These are phyloP conservation scores for Loxodonta africana DNA, from an alignment of 2,113 vertebrate species.

Conservation along the genomic window DNA sequence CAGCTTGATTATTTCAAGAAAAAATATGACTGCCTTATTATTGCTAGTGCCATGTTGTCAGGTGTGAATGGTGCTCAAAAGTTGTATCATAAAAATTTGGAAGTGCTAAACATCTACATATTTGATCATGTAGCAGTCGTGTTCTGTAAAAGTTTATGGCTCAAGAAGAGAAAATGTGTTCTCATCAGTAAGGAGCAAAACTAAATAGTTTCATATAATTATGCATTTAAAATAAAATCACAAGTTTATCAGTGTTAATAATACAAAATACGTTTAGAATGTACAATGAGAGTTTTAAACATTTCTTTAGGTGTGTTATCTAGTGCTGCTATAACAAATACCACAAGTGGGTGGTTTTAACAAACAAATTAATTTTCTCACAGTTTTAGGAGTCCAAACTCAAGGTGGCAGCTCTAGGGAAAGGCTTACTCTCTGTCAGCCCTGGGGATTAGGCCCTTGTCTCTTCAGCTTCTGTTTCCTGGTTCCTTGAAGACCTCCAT, in stretches of 20 bases:
- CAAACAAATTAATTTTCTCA: neutral
- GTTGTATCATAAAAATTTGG: slow-evolving; percentile 76
- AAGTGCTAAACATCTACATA: slow-evolving; percentile 74
- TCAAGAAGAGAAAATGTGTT: slow-evolving; percentile 69
- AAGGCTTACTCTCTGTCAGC: neutral
- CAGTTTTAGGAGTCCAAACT: neutral
- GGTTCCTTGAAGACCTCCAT: neutral
- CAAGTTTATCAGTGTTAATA: slow-evolving; percentile 56
- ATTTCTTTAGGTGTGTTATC: slow-evolving; percentile 49
- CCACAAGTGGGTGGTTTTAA: neutral
- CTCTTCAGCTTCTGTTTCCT: neutral
- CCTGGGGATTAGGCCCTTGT: too few species aligned
- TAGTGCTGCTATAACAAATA: neutral
- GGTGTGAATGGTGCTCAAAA: slow-evolving; percentile 81
- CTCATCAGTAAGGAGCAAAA: slow-evolving; percentile 52
- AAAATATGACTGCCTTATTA: slow-evolving; percentile 81
- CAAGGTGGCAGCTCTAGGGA: neutral
- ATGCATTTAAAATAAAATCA: slow-evolving; percentile 61
- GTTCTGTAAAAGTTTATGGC: slow-evolving; percentile 73
- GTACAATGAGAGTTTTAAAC: slow-evolving; percentile 52
- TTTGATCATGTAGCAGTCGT: slow-evolving; percentile 69
- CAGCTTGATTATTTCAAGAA: slow-evolving; percentile 84
- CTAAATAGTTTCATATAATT: slow-evolving; percentile 29
- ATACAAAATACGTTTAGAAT: slow-evolving; percentile 43
- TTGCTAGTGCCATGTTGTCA: slow-evolving; percentile 80